Base-by-base conservation (phyloP, 64 coral and sea anemone species). In the Acropora tenuis region DNA sequence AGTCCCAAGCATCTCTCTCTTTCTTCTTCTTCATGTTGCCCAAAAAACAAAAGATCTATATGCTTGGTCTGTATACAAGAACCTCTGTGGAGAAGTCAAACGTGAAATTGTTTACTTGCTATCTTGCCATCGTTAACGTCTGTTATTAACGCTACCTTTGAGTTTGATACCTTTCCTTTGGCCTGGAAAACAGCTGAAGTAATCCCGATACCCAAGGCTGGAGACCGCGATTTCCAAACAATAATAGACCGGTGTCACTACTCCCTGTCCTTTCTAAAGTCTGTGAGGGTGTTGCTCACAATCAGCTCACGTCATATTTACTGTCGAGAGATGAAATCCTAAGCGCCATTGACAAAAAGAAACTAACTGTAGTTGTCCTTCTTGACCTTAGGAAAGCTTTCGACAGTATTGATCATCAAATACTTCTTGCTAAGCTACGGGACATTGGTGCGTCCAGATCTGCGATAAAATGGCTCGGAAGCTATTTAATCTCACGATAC, bases 111-210 rank as follows among this genome's bases (percentile, higher is more conserved):
- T 78, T 68, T 86, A 2, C 58, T 82, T 66, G 50, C 82, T 6
- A 92, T 84, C 10, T 18, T 85, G 41, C 80, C 80, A 42, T 53
- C 80, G 10, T 20, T 85, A 11, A 92, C 90, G 6, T 92, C 90
- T 17, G 77, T 92, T 46, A 84, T 84, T 52, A 92, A 84, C 43
- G 42, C 47, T 13, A 74, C 89, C 65, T 82, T 83, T 59, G n/a
- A 45, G 17, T 57, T 50, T 59, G 46, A 47, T 5, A 78, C 75
- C 17, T 89, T 89, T 41, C 87, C 73, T 10, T 42, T 8, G 5
- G 50, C 48, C 4, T 89, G 87, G 87, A 92, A 92, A 77, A 86
- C 20, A 20, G 79, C 80, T 85, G 90, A 77, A 18, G 74, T 89
- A 2, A 89, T 44, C 6, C 86, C 71, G 19, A 49, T 88, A 15